Conservation (phyloP, 1,140 invertebrate genomes). For the Oncopodura yosiiana region DNA sequence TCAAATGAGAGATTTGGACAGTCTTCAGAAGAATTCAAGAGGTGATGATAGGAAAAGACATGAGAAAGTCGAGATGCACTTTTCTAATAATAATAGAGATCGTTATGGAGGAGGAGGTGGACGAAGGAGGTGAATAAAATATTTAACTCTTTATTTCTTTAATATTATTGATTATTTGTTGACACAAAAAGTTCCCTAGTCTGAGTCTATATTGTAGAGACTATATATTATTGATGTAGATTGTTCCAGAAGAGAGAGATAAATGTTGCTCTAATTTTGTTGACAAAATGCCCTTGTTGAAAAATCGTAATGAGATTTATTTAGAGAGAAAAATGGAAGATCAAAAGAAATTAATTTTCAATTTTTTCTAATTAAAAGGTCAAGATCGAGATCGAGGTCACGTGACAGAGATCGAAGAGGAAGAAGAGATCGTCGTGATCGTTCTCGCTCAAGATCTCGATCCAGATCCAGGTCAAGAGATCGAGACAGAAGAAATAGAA, state of each 20-base stretch:
- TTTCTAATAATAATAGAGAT: constrained; percentile 23
- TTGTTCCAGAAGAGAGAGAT: too few species aligned
- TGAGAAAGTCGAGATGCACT: constrained; percentile 22
- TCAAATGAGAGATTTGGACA: constrained; percentile 4
- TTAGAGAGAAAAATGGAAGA: not conserved
- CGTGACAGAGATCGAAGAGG: constrained; percentile 17
- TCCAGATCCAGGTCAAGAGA: not conserved
- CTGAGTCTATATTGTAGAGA: too few species aligned
- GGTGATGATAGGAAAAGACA: constrained; percentile 12
- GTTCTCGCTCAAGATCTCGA: constrained; percentile 7
- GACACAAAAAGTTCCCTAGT: too few species aligned
- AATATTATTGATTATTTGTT: too few species aligned
- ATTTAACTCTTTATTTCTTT: too few species aligned
- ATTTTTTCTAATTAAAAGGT: constrained; percentile 14
- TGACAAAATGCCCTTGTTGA: too few species aligned
- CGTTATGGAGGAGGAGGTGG: constrained; percentile 6
- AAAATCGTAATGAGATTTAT: not conserved
- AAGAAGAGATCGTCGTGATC: not conserved
- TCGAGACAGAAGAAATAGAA: constrained; percentile 1
- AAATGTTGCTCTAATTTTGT: too few species aligned
- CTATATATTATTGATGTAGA: too few species aligned
- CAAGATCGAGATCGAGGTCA: constrained; percentile 26
- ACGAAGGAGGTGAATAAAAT: too few species aligned
- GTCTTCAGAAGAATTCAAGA: not conserved
- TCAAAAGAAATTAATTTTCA: not conserved